Conservation (phyloP, 2,113 vertebrate genomes). For the Clupea harengus region DNA sequence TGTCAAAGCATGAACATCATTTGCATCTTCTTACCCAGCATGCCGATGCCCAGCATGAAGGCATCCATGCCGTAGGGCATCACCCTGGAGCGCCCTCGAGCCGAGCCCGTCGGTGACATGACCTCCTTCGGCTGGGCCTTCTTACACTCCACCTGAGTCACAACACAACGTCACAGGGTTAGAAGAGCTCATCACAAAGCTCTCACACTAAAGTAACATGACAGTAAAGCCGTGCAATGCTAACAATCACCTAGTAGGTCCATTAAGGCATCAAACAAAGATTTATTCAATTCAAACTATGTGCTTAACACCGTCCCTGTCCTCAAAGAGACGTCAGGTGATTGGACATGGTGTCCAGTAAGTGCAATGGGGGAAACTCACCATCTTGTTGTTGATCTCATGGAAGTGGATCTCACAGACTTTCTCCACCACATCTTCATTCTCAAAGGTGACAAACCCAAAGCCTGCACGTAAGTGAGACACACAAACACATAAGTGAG, state of each 20-base stretch:
- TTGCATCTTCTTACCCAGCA: conserved; percentile 83
- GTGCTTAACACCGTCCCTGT: background rate
- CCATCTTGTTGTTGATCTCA: conserved; percentile 99
- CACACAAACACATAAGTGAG: background rate
- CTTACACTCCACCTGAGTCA: conserved; percentile 93
- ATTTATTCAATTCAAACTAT: background rate
- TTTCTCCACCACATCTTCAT: conserved; percentile 98
- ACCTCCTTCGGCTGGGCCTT: conserved; percentile 99
- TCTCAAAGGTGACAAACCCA: conserved; percentile 98
- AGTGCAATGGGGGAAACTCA: conserved; percentile 61
- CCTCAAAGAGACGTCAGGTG: background rate
- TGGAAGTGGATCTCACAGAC: conserved; percentile 99
- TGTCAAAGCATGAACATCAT: background rate
- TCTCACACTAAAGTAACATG: background rate
- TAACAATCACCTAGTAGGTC: background rate
- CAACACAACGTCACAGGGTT: background rate
- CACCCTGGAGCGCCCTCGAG: conserved; percentile 91
- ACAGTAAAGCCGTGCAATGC: background rate
- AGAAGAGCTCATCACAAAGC: background rate
- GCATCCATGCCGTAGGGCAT: conserved; percentile 99
- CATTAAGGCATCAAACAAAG: background rate
- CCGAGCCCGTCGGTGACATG: conserved; percentile 95
- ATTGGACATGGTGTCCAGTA: background rate
- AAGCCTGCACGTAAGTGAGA: conserved; percentile 75
- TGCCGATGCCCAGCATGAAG: conserved; percentile 98